Evolutionary conservation across 2,113 vertebrate species (phyloP), one percentile per base, ranked within the genome.

Genomic region (Cettia cetti): DNA sequence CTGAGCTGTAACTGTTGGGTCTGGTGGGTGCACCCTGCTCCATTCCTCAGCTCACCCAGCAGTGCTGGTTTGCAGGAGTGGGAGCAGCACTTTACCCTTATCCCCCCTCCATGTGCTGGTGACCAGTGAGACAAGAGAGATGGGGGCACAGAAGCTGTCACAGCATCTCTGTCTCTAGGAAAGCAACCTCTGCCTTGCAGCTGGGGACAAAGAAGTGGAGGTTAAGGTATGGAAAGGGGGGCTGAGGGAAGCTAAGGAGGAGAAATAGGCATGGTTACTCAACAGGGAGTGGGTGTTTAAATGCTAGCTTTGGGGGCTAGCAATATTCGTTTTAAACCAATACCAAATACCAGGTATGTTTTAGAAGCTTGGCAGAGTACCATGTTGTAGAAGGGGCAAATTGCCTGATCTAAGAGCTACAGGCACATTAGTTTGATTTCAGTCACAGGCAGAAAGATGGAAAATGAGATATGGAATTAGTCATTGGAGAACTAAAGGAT

Each of bases 41-140:
- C 35, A 45, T 33, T 35, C 17, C 70, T 68, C 54, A 61, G 27
- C 35, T 64, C 63, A 28, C 28, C 22, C 54, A 23, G 13, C 44
- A 72, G 76, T 2, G 15, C 63, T 81, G 68, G 13, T 65, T 40
- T 60, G 66, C 60, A 77, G 47, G 30, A 53, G 18, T 0, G 12
- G 47, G 56, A 68, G 70, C 77, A 74, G 54, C 8, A 7, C 4
- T 37, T 57, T 20, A 17, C 30, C n/a, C 16, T 26, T 40, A 4
- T 50, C 3, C 30, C 11, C 10, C 0, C 2, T 52, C 83, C 3
- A 0, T n/a, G 30, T 47, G 72, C 47, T 47, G 53, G 5, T 49
- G 50, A 21, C 27, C 27, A n/a, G 42, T 4, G 31, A 0, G 4
- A 13, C 76, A 53, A 59, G 17, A 50, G 50, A 39, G 47, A 39